Evolutionary conservation across 2,888 invertebrate species (phyloP).

Genomic region (Tubulanus polymorphus): DNA sequence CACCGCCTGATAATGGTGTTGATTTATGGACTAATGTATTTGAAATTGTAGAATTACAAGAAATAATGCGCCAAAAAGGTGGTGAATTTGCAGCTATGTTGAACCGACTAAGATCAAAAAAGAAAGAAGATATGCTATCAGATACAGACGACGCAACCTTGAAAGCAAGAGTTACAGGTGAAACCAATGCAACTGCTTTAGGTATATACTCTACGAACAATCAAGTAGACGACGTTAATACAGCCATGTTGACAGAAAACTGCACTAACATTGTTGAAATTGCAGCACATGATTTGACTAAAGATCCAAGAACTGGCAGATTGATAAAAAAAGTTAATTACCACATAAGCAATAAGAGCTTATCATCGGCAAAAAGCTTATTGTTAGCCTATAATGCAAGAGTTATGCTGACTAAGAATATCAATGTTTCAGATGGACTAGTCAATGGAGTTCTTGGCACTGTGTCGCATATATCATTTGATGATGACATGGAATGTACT

Average conservation of each 20-base stretch:
- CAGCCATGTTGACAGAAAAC: neutral
- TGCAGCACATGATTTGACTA: neutral
- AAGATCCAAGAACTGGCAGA: neutral
- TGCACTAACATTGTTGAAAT: neutral
- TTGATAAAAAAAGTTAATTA: neutral
- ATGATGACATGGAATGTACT: neutral
- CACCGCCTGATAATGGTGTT: slow-evolving; percentile 4
- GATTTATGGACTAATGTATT: slow-evolving; percentile 9
- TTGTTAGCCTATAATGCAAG: slow-evolving; percentile 2
- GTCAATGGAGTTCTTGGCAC: slow-evolving; percentile 11
- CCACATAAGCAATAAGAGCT: neutral
- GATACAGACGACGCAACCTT: neutral
- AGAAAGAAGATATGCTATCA: neutral
- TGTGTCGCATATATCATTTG: neutral
- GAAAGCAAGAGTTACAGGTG: neutral
- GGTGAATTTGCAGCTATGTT: slow-evolving; percentile 12
- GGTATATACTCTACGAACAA: neutral
- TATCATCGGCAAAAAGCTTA: neutral
- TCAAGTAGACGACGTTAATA: neutral
- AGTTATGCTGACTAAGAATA: neutral
- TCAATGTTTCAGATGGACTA: neutral
- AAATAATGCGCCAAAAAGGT: slow-evolving; percentile 16
- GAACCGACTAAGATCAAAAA: slow-evolving; percentile 11
- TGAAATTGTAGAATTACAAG: slow-evolving; percentile 5
- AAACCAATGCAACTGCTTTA: neutral